These are phyloP conservation scores for Lampropteryx suffumata DNA, from an alignment of 2,888 invertebrate species.

Conservation along the genomic window DNA sequence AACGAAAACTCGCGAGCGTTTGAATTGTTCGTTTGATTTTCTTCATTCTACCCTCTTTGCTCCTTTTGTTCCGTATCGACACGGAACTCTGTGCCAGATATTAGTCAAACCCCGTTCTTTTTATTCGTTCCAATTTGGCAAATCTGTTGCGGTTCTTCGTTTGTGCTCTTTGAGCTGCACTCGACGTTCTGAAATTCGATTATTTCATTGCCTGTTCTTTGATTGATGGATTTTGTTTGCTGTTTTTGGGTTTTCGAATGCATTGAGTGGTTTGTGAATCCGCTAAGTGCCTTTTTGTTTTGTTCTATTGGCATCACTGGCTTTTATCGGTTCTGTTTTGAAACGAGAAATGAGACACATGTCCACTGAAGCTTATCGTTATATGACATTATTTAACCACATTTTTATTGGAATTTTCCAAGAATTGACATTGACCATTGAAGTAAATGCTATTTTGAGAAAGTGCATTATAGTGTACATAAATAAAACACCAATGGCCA, in stretches of 20 bases:
- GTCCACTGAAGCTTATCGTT: neutral
- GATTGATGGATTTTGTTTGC: conserved; percentile 73
- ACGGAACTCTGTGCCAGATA: conserved; percentile 73
- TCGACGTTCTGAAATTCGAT: conserved; percentile 76
- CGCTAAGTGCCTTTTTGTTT: conserved; percentile 62
- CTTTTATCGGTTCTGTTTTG: conserved; percentile 24
- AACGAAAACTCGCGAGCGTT: neutral
- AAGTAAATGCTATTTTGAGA: no score
- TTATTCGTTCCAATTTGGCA: conserved; percentile 54
- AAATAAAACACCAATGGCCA: no score
- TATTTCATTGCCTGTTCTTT: conserved; percentile 77
- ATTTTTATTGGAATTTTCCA: no score
- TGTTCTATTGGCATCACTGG: conserved; percentile 17
- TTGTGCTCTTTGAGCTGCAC: conserved; percentile 74
- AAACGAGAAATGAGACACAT: conserved; percentile 1
- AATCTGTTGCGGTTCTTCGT: conserved; percentile 75
- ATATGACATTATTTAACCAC: no score
- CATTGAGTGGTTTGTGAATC: conserved; percentile 63
- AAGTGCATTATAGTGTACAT: no score
- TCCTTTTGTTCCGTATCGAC: conserved; percentile 72
- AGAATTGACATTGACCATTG: no score
- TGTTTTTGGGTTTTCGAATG: conserved; percentile 52
- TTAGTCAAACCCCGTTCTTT: conserved; percentile 63
- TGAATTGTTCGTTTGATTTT: conserved; percentile 53
- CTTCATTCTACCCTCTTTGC: conserved; percentile 50